A percentile compares a stretch with the other conserved stretches of the same genome.
These are phyloP conservation scores for Thunnus maccoyii DNA, from an alignment of 2,113 vertebrate species.

Conservation along the genomic window DNA sequence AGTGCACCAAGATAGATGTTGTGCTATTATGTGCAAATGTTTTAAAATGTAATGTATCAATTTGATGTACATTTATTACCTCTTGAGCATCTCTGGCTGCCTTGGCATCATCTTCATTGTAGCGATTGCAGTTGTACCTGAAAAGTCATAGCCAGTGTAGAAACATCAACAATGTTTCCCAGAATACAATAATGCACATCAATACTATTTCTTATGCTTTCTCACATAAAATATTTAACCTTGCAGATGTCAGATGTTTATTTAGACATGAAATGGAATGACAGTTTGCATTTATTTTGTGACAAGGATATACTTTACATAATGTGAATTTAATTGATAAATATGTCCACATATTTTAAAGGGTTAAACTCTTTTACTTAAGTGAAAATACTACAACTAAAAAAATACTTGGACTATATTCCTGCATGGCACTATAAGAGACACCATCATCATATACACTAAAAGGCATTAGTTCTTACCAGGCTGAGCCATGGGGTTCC, in stretches of 20 bases:
- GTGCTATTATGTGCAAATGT: background rate
- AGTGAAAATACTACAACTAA: background rate
- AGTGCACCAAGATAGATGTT: background rate
- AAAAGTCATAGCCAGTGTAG: background rate
- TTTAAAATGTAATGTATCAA: background rate
- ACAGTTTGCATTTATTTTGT: background rate
- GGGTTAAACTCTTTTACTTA: background rate
- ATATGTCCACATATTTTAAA: background rate
- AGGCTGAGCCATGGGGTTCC: constrained; percentile 99
- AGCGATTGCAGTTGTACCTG: constrained; percentile 99
- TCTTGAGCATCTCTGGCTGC: constrained; percentile 99
- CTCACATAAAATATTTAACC: background rate
- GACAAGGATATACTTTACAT: background rate
- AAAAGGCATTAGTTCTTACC: constrained; percentile 84
- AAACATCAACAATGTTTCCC: background rate
- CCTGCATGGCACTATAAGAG: background rate
- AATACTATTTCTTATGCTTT: background rate
- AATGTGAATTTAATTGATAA: too few relatives aligned
- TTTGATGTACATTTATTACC: constrained; percentile 79
- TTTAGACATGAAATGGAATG: background rate
- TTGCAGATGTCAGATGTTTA: background rate
- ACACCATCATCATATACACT: background rate
- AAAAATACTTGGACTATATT: background rate
- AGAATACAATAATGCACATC: background rate
- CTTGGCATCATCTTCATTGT: constrained; percentile 99